Evolutionary conservation across 1,140 invertebrate genomes (phyloP).

Genomic region (Aphis craccivora): DNA sequence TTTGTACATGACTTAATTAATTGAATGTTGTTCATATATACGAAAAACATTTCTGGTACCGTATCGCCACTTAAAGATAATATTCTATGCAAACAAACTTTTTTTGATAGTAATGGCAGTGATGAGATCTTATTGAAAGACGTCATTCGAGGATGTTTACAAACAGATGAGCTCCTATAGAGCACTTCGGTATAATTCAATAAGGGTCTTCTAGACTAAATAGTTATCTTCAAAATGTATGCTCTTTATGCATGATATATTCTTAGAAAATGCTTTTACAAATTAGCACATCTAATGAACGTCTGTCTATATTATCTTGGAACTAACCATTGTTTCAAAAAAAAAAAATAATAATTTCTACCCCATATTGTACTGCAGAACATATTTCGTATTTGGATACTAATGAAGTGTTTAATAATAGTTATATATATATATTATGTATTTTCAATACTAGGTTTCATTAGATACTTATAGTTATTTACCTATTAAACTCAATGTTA

Average conservation of each 20-base stretch:
- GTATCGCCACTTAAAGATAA: background rate
- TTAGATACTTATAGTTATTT: background rate
- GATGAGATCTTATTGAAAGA: conserved; percentile 21
- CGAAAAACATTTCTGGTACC: background rate
- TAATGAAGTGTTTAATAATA: background rate
- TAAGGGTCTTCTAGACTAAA: background rate
- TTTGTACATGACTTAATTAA: conserved; percentile 25
- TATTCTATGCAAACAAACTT: background rate
- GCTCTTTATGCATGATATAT: background rate
- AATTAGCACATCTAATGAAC: conserved; percentile 29
- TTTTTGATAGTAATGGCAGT: background rate
- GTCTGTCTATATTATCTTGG: background rate
- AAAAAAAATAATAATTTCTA: background rate
- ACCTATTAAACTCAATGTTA: background rate
- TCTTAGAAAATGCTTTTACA: background rate
- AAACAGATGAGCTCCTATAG: background rate
- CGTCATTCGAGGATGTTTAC: background rate
- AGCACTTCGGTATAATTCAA: background rate
- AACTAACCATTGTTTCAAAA: background rate
- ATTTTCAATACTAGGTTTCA: background rate
- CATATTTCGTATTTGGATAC: background rate
- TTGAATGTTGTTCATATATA: no score
- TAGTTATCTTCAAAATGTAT: conserved; percentile 9
- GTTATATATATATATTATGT: background rate
- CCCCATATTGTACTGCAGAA: background rate